A percentile compares a stretch with the other conserved stretches of the same genome.
Evolutionary conservation across 2,113 vertebrate genomes (phyloP).

Genomic region (Xenopus borealis): DNA sequence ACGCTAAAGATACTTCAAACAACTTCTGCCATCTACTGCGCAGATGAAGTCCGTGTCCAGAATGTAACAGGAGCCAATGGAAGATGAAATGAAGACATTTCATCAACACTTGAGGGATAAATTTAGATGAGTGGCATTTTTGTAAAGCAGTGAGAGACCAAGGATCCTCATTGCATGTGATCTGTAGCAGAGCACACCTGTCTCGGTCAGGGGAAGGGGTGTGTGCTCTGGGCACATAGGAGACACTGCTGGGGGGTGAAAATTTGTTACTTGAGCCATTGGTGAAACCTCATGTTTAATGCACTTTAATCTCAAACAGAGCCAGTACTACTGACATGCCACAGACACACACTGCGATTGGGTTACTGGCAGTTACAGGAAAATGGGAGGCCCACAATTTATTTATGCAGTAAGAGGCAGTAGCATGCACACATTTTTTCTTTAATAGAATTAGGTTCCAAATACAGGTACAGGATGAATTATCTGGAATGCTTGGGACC

Average conservation of each 20-base stretch:
- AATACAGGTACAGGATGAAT: no score
- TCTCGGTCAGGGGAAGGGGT: constrained; percentile 28
- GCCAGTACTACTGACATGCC: constrained; percentile 36
- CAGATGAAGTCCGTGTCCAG: not conserved
- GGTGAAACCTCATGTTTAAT: constrained; percentile 37
- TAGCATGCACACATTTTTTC: no score
- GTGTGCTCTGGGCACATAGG: not conserved
- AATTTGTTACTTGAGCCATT: constrained; percentile 30
- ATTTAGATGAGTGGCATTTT: constrained; percentile 34
- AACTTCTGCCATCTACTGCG: not conserved
- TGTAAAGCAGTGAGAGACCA: constrained; percentile 4
- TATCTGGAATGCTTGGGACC: no score
- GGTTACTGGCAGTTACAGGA: constrained; percentile 36
- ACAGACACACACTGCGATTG: constrained; percentile 29
- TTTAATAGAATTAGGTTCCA: no score
- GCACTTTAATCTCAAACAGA: constrained; percentile 42
- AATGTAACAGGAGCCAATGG: not conserved
- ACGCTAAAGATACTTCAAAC: constrained; percentile 9
- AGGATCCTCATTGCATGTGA: constrained; percentile 16
- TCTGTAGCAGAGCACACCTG: constrained; percentile 24
- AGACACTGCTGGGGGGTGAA: not conserved
- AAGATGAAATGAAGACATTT: constrained; percentile 25
- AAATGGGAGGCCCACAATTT: constrained; percentile 5
- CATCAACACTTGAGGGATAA: constrained; percentile 28
- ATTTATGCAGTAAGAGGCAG: not conserved